phyloP scores from a whole-genome alignment of 2,797 vertebrate species.

The Vespertilio murinus region DNA sequence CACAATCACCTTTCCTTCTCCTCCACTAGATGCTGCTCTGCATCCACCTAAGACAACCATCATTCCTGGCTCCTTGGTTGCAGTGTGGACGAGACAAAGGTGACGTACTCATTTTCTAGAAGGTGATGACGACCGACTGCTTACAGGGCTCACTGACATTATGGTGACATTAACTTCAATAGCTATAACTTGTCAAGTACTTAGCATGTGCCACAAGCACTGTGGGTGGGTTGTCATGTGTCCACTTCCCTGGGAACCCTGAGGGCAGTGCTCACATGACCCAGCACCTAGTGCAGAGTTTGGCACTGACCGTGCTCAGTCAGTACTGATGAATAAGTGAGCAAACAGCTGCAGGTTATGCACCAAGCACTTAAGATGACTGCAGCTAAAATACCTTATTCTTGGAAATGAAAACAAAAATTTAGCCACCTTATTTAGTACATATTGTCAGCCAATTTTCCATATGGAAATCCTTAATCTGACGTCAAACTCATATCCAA shows the following conservation, averaged over 20 bases:
- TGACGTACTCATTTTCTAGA: background rate
- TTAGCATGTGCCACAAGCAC: background rate
- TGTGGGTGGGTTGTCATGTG: background rate
- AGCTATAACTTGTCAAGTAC: rapidly evolving
- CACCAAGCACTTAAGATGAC: background rate
- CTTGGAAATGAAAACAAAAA: background rate
- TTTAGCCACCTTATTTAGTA: background rate
- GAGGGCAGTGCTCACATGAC: rapidly evolving
- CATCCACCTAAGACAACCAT: background rate
- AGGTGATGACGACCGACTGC: rapidly evolving
- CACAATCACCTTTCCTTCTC: background rate
- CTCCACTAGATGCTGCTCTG: constrained; percentile 50
- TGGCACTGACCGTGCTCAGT: background rate
- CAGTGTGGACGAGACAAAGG: background rate
- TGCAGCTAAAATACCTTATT: background rate
- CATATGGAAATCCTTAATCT: background rate
- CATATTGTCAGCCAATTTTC: background rate
- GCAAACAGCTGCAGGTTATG: background rate
- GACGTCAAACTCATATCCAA: background rate
- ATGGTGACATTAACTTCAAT: background rate
- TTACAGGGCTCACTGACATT: background rate
- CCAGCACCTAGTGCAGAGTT: background rate
- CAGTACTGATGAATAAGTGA: background rate
- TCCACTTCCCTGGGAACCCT: background rate
- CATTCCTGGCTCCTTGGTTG: background rate